Percentiles rank a stretch among this genome's conserved stretches.
These are phyloP conservation scores for Parotia lawesii DNA, from an alignment of 2,113 vertebrate genomes.

Conservation along the genomic window DNA sequence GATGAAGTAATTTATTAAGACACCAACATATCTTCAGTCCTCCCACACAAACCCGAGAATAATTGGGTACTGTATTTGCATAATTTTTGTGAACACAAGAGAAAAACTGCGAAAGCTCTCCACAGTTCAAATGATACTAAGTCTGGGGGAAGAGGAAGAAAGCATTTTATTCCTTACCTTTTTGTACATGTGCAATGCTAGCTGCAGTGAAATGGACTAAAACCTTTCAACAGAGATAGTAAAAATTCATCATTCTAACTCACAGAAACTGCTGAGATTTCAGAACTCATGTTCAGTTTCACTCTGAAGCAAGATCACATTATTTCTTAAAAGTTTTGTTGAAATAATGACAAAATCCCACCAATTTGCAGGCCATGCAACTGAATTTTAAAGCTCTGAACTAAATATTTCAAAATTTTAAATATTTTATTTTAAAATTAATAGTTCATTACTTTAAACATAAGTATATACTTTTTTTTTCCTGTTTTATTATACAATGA, in stretches of 20 bases:
- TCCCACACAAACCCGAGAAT: not conserved
- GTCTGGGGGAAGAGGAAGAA: not conserved
- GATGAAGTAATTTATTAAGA: not conserved
- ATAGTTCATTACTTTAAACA: not conserved
- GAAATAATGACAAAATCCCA: not conserved
- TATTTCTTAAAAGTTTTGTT: not conserved
- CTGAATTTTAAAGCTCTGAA: not conserved
- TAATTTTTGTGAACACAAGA: not conserved
- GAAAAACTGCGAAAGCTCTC: not conserved
- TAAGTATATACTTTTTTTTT: not conserved
- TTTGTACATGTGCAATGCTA: not conserved
- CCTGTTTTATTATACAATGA: not conserved
- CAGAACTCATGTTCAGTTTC: not conserved
- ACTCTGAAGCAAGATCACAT: not conserved
- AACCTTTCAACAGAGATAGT: not conserved
- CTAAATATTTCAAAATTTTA: not conserved
- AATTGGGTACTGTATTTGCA: not conserved
- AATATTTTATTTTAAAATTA: not conserved
- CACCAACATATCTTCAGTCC: not conserved
- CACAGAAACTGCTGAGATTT: not conserved
- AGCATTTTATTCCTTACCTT: not conserved
- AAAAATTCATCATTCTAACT: not conserved
- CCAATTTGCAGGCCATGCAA: not conserved
- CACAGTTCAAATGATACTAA: not conserved
- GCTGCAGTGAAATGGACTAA: not conserved